These are phyloP conservation scores for Gallinago undulata DNA, from an alignment of 2,113 vertebrate genomes.

Conservation along the genomic window DNA sequence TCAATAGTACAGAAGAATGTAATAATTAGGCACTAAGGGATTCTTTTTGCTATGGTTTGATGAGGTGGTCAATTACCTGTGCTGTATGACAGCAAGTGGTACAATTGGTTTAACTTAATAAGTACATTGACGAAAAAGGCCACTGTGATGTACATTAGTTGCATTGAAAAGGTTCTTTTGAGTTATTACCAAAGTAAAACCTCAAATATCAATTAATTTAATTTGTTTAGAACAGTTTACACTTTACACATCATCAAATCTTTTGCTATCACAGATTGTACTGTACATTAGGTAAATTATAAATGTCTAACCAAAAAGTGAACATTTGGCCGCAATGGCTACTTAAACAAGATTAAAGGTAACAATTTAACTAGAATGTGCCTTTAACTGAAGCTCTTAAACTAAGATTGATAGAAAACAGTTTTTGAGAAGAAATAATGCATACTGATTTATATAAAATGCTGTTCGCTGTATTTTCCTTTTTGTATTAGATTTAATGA, in stretches of 20 bases:
- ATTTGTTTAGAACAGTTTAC: conserved; percentile 74
- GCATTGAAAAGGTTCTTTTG: conserved; percentile 64
- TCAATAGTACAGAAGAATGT: conserved; percentile 62
- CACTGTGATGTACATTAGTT: conserved; percentile 55
- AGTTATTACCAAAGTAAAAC: conserved; percentile 55
- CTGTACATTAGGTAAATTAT: conserved; percentile 39
- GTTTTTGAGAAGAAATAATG: conserved; percentile 73
- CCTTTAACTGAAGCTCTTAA: conserved; percentile 68
- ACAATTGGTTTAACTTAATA: conserved; percentile 74
- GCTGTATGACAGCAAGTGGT: conserved; percentile 64
- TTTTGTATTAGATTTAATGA: conserved; percentile 79
- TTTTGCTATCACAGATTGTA: conserved; percentile 40
- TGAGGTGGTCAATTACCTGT: conserved; percentile 74
- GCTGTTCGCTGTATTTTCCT: conserved; percentile 74
- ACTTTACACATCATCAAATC: conserved; percentile 56
- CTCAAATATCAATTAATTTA: conserved; percentile 72
- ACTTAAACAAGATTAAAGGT: conserved; percentile 60
- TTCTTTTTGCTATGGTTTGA: conserved; percentile 65
- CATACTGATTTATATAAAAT: conserved; percentile 76
- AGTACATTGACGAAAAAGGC: conserved; percentile 67
- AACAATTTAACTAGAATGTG: conserved; percentile 59
- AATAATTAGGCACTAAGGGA: conserved; percentile 65
- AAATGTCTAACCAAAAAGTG: conserved; percentile 51
- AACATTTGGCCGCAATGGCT: conserved; percentile 23
- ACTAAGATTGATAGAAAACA: conserved; percentile 75